Base-by-base conservation (phyloP, 2,113 vertebrate genomes). In the Sprattus sprattus region DNA sequence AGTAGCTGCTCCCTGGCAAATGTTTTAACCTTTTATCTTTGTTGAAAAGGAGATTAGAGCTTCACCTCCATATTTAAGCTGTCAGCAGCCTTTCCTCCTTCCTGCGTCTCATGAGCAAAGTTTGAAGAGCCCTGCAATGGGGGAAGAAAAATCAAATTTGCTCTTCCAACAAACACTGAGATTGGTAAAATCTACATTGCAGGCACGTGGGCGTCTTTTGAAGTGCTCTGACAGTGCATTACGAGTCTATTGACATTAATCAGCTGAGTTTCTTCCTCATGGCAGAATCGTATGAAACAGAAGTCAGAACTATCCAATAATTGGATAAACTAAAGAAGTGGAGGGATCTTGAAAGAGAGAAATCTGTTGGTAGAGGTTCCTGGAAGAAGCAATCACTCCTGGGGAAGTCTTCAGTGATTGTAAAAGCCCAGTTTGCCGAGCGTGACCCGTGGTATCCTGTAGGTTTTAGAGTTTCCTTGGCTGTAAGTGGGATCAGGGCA, bases 21-120 rank as follows among this genome's bases (percentile, higher is more conserved):
- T 78, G 71, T 78, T 32, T 78, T 15, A 78, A 44, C 54, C 57
- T 57, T 45, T 84, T 84, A 44, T 67, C 57, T 84, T 64, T 64
- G 83, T 84, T 84, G 44, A 25, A 45, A 84, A 46, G 10, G 54
- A 84, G 16, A 67, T 64, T 64, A 45, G 49, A 64, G 45, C 50
- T 11, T n/a, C 57, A 45, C 39, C 22, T 84, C 45, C 45, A 64
- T 64, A 83, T 83, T 83, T 83, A 60, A 83, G 82, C 82, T 64
- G 82, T 83, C 82, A 57, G 16, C 57, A 45, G 39, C 57, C 22
- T 57, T 22, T 84, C 60, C 60, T 22, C 15, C 18, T 60, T 7
- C 15, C 60, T 20, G 32, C 32, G 46, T 64, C 16, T 39, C 13
- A 9, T 78, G 71, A 78, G 71, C 71, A 39, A 78, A 39, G 71